Evolutionary conservation across 2,888 invertebrate genomes (phyloP), one percentile per base, ranked within the genome.

Genomic region (Anodontia alba): DNA sequence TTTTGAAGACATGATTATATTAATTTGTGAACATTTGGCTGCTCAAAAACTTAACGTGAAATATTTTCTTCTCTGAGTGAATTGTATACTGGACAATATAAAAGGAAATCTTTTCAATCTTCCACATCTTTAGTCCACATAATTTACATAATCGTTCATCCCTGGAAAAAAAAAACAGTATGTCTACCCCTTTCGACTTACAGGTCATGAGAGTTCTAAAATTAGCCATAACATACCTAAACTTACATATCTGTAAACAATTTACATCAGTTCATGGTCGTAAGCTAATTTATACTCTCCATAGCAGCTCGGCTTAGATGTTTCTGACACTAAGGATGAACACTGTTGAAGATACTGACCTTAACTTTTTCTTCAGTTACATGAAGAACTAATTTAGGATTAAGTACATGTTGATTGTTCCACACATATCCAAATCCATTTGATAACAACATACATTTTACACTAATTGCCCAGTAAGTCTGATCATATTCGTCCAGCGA

Each of bases 171-270:
- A 10, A 10, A 23, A 1, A n/a, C n/a, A n/a, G n/a, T n/a, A n/a
- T n/a, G n/a, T n/a, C n/a, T n/a, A n/a, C n/a, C n/a, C n/a, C n/a
- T n/a, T n/a, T n/a, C n/a, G 36, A 75, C 68, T 51, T 67, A 49
- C 20, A 75, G 46, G 46, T 43, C 38, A 68, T 75, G 75, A 1
- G 17, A 31, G 51, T 33, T n/a, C 68, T 67, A 23, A 68, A 51
- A 12, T 67, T 17, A 36, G 68, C 29, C 36, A 67, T 20, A 8
- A 17, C 29, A 57, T 57, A 29, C 17, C 57, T 57, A 57, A 57
- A 57, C 29, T n/a, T 57, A 7, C 57, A 26, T 23, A 67, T 67
- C 3, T 67, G 8, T 23, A 67, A 36, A 12, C n/a, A 36, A 36
- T 67, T 67, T 36, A 67, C n/a, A 36, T 67, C 3, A 26, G 5